phyloP scores from a whole-genome alignment of 2,888 invertebrate genomes.

The Epinotia brunnichana region DNA sequence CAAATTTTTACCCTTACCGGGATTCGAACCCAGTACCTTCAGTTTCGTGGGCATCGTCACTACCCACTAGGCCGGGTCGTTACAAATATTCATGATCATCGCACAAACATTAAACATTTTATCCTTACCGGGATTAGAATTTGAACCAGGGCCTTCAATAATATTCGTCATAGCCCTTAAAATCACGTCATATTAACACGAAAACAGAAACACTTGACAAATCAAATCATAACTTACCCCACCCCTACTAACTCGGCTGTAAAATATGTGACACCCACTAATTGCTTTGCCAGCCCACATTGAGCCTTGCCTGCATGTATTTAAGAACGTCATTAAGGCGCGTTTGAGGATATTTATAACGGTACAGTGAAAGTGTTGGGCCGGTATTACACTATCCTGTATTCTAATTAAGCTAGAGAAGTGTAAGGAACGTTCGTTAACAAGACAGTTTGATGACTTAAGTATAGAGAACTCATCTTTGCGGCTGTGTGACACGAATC shows the following conservation, averaged over 20 bases:
- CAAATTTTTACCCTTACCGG: no score
- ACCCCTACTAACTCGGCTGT: background rate
- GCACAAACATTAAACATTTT: no score
- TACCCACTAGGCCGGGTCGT: no score
- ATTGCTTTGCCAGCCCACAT: background rate
- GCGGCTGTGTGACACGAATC: no score
- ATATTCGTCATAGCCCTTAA: background rate
- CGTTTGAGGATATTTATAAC: constrained; percentile 12
- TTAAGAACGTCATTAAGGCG: background rate
- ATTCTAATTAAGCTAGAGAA: background rate
- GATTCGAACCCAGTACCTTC: no score
- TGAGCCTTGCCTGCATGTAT: background rate
- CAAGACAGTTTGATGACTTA: background rate
- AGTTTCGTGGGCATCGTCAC: no score
- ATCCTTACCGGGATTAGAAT: no score
- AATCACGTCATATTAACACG: background rate
- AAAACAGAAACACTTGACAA: constrained; percentile 12
- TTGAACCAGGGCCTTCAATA: background rate
- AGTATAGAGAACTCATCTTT: background rate
- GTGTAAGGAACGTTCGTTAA: background rate
- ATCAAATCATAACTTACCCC: constrained; percentile 16
- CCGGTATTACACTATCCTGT: background rate
- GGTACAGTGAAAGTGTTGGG: constrained; percentile 4
- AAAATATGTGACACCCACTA: constrained; percentile 6
- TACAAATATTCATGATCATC: no score